Evolutionary conservation across 1,140 invertebrate genomes (phyloP).

Genomic region (Drosophila sulfurigaster): DNA sequence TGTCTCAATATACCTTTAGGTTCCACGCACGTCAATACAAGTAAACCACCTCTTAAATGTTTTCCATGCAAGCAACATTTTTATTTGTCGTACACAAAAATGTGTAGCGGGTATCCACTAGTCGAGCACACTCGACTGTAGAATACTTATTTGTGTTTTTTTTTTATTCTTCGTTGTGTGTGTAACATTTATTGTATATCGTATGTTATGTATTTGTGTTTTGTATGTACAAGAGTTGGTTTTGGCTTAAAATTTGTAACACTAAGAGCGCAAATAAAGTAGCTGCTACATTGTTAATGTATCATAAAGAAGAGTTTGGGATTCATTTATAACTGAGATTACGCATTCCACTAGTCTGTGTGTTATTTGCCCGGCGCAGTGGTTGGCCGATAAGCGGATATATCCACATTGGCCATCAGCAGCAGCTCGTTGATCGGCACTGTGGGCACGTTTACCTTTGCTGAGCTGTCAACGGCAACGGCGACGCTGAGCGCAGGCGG

Average conservation of each 20-base stretch:
- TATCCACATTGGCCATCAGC: constrained; percentile 70
- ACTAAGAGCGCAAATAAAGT: constrained; percentile 10
- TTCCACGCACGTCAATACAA: too few species aligned
- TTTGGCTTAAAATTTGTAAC: constrained; percentile 51
- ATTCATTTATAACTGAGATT: constrained; percentile 46
- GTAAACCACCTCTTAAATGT: too few species aligned
- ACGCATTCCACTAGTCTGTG: constrained; percentile 8
- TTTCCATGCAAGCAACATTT: too few species aligned
- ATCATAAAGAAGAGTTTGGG: constrained; percentile 4
- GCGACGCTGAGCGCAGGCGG: neutral
- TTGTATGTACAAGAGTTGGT: constrained; percentile 38
- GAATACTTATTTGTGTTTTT: neutral
- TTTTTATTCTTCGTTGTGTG: neutral
- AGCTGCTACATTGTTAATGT: constrained; percentile 20
- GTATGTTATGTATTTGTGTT: constrained; percentile 14
- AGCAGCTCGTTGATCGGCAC: constrained; percentile 62
- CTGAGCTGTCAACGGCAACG: neutral
- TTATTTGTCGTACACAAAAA: too few species aligned
- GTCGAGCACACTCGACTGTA: too few species aligned
- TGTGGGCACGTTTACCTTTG: neutral
- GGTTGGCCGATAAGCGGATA: constrained; percentile 70
- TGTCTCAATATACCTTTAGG: too few species aligned
- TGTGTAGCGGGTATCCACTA: too few species aligned
- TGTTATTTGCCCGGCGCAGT: constrained; percentile 39
- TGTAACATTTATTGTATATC: constrained; percentile 11